Evolutionary conservation across 2,888 invertebrate genomes (phyloP).

Genomic region (Lithophane ornitopus): DNA sequence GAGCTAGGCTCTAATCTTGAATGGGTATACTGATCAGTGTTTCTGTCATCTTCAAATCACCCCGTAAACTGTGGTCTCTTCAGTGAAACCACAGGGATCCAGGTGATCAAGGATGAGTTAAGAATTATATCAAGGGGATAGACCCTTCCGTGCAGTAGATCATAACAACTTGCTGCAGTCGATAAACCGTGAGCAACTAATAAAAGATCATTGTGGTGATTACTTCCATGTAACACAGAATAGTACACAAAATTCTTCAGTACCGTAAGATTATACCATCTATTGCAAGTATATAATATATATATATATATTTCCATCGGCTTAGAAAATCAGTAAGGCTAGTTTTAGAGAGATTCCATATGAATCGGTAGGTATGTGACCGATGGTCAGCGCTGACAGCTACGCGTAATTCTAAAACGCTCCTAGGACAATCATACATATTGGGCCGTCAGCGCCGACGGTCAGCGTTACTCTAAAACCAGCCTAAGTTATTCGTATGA

Average conservation of each 20-base stretch:
- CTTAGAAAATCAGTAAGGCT: too few species aligned
- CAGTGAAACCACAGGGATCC: background rate
- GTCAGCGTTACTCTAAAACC: too few species aligned
- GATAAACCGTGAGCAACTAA: background rate
- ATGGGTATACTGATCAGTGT: background rate
- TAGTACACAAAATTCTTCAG: background rate
- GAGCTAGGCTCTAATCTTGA: background rate
- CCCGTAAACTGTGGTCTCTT: background rate
- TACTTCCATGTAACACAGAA: background rate
- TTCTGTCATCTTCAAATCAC: background rate
- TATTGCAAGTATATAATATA: background rate
- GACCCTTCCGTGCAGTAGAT: background rate
- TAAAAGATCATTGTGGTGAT: background rate
- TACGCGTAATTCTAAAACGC: too few species aligned
- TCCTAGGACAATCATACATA: too few species aligned
- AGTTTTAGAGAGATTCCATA: too few species aligned
- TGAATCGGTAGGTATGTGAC: too few species aligned
- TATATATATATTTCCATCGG: too few species aligned
- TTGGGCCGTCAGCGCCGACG: too few species aligned
- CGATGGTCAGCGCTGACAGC: too few species aligned
- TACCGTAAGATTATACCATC: background rate
- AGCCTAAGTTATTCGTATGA: background rate
- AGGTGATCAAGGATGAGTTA: slow-evolving; percentile 4
- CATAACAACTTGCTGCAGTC: background rate
- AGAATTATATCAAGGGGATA: background rate